These are phyloP conservation scores for Chelon auratus DNA, from an alignment of 2,797 vertebrate genomes.

Conservation along the genomic window DNA sequence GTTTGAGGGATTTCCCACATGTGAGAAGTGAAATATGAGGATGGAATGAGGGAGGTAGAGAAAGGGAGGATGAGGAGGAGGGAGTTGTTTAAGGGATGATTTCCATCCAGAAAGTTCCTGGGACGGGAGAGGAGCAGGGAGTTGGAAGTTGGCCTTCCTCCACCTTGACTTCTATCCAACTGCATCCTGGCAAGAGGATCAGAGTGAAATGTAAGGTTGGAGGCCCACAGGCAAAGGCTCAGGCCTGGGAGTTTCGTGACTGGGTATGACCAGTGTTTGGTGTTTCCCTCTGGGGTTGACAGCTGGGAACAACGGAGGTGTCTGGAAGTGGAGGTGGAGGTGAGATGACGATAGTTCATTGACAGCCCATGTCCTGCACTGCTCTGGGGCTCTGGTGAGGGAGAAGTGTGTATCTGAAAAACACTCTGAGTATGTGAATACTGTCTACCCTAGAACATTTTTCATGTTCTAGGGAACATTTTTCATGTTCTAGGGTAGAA, in stretches of 20 bases:
- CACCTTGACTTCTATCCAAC: conserved; percentile 56
- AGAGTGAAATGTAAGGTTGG: conserved; percentile 37
- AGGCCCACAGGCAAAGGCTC: conserved; percentile 24
- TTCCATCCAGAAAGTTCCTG: conserved; percentile 39
- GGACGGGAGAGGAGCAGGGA: conserved; percentile 39
- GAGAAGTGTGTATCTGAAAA: not conserved
- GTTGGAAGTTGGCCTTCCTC: conserved; percentile 41
- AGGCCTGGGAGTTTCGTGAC: conserved; percentile 42
- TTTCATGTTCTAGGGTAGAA: not conserved
- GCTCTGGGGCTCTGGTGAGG: conserved; percentile 10
- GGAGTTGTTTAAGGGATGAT: conserved; percentile 40
- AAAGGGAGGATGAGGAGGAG: conserved; percentile 34
- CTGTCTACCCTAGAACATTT: not conserved
- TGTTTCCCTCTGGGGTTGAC: conserved; percentile 28
- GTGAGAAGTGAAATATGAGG: conserved; percentile 43
- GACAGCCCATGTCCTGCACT: conserved; percentile 3
- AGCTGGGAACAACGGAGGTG: conserved; percentile 16
- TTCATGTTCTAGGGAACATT: not conserved
- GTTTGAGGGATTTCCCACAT: conserved; percentile 45
- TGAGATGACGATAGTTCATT: conserved; percentile 23
- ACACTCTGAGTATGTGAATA: not conserved
- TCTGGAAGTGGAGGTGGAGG: conserved; percentile 11
- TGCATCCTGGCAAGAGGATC: conserved; percentile 55
- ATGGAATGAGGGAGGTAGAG: conserved; percentile 19
- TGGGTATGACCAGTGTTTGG: conserved; percentile 26